Base-by-base conservation (phyloP, 1,140 invertebrate genomes). In the Diorhabda elongata region DNA sequence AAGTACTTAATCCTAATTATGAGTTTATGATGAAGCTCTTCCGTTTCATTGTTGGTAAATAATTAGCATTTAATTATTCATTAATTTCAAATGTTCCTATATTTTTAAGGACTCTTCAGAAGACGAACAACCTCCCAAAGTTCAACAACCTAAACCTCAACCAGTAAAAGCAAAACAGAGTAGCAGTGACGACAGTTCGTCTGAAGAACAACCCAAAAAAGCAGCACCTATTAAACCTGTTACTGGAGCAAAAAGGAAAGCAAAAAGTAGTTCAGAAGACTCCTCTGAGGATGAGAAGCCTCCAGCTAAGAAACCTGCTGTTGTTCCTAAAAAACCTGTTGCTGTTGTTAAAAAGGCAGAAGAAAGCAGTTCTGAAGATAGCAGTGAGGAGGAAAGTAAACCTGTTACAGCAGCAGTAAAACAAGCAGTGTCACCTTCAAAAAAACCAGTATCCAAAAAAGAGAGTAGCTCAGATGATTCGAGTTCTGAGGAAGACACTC, bases 331-430 rank as follows among this genome's bases (percentile, higher is more conserved):
- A 64, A 66, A 69, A 42, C 44, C 44, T n/a, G 67, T 45, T 57
- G 9, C 41, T 43, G 44, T 66, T 58, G 47, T 47, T 44, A 58
- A 44, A 64, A 66, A 65, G 42, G 63, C n/a, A 58, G 67, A 73
- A 62, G 70, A 71, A 63, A 75, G 74, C 43, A 73, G 70, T 59
- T 74, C 74, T 56, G 81, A 82, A 61, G 72, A 74, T 47, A 73
- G 70, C 6, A 74, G 70, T 9, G 76, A 74, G 4, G 78, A 73
- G n/a, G 69, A 70, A 45, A 69, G 70, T 44, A 66, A 67, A 44
- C 42, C 11, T 41, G 59, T 56, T 8, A 26, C 64, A 3, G 58
- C 68, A 26, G 61, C 68, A 7, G 65, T 64, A 61, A 71, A 68
- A 62, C 41, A 52, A 4, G 69, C 63, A 11, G 1, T 44, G 26